A percentile compares a stretch with the other conserved stretches of the same genome.
phyloP scores from a whole-genome alignment of 2,797 vertebrate species.

The Craterocephalus amniculus region DNA sequence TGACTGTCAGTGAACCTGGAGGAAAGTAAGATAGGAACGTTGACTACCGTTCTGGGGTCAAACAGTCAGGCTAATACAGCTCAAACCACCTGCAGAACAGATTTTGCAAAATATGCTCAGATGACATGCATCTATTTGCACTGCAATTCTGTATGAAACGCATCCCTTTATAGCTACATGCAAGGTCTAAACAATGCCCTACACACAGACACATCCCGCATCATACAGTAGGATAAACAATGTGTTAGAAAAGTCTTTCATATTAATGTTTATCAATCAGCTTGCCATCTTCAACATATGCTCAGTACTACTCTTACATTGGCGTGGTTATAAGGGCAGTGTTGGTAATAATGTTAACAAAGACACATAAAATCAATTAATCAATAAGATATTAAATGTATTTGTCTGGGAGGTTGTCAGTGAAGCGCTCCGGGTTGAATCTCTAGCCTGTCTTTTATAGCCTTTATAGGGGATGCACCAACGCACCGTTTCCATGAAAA shows the following conservation, averaged over 20 bases:
- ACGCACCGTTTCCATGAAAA: constrained; percentile 74
- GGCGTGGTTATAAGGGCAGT: constrained; percentile 66
- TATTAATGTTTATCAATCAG: constrained; percentile 48
- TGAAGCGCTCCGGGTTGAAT: constrained; percentile 74
- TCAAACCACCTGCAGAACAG: constrained; percentile 59
- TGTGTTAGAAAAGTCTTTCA: constrained; percentile 29
- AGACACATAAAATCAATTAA: constrained; percentile 79
- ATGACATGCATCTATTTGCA: constrained; percentile 49
- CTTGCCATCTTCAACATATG: constrained; percentile 47
- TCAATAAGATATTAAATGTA: constrained; percentile 81
- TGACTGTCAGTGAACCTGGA: constrained; percentile 69
- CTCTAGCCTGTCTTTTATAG: constrained; percentile 79
- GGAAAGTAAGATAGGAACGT: constrained; percentile 62
- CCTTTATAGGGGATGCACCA: constrained; percentile 74
- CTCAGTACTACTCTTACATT: constrained; percentile 61
- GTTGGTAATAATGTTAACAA: constrained; percentile 80
- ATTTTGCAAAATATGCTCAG: constrained; percentile 40
- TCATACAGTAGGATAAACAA: constrained; percentile 17
- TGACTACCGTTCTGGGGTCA: constrained; percentile 67
- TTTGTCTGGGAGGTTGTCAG: constrained; percentile 78
- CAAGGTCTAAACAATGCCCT: constrained; percentile 27
- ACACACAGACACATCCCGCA: constrained; percentile 14
- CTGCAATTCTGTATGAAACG: constrained; percentile 46
- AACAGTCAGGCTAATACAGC: constrained; percentile 76
- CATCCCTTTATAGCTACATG: constrained; percentile 20